A percentile compares a stretch with the other conserved stretches of the same genome.
phyloP scores from a whole-genome alignment of 2,888 invertebrate species.

The Metalampra italica region DNA sequence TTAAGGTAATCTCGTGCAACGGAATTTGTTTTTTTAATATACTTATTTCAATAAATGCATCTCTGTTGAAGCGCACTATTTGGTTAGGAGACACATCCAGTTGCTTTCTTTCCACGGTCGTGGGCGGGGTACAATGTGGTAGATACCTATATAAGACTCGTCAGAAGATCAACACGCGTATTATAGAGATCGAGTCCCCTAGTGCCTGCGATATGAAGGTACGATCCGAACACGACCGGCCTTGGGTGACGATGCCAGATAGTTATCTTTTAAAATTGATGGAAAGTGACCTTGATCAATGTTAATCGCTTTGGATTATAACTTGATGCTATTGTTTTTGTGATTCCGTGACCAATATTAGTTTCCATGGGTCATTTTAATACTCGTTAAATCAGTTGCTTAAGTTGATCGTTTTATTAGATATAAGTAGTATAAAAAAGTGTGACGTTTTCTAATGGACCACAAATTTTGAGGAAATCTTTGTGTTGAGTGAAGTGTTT shows the following conservation, averaged over 20 bases:
- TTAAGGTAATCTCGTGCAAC: neutral
- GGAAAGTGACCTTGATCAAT: neutral
- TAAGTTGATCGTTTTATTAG: no score
- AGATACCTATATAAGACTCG: constrained; percentile 49
- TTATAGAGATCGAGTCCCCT: constrained; percentile 41
- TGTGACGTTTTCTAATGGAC: no score
- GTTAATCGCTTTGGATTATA: neutral
- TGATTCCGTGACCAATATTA: neutral
- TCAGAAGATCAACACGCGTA: constrained; percentile 44
- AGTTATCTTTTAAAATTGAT: constrained; percentile 2
- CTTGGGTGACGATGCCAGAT: constrained; percentile 13
- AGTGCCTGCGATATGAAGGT: constrained; percentile 66
- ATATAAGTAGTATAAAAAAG: no score
- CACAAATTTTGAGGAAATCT: no score
- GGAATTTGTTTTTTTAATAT: neutral
- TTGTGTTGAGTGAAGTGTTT: no score
- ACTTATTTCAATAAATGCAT: constrained; percentile 11
- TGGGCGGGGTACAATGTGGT: constrained; percentile 58
- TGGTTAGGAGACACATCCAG: constrained; percentile 43
- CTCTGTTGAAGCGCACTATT: constrained; percentile 17
- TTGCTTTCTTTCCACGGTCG: constrained; percentile 49
- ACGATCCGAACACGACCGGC: constrained; percentile 29
- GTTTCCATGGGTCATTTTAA: neutral
- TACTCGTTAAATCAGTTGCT: no score
- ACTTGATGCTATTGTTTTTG: neutral